Evolutionary conservation across 2,113 vertebrate genomes (phyloP), one percentile per base, ranked within the genome.

Genomic region (Rhabdornis inornatus): DNA sequence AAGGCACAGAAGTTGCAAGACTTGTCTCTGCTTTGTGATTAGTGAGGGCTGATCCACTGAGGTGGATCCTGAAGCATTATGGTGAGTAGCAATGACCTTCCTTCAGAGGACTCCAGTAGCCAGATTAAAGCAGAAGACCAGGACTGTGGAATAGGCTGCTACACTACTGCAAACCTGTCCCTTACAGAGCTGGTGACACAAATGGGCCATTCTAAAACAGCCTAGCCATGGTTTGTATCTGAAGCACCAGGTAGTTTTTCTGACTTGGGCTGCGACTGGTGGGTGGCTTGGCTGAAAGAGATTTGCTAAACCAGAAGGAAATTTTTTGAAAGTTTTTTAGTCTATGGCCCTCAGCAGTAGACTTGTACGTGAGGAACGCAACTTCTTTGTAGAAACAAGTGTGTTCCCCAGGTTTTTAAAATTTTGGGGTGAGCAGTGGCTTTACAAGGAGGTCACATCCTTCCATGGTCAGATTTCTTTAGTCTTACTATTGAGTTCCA

Each of bases 141-240:
- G 53, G 23, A 7, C 5, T 44, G 13, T 35, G 21, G 24, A 57
- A 37, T 64, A 50, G 47, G 13, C n/a, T 61, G 40, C 15, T n/a
- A 18, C 4, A 4, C 33, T 56, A 9, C 17, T 57, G 33, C 35
- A 66, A 49, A 35, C 2, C 1, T 44, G 1, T 13, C 4, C 31
- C 15, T 30, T 69, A 8, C 14, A 13, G 20, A 79, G 1, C 7
- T 68, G 47, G 20, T 33, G 16, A 27, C 22, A 52, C 24, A 65
- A 61, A 31, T 2, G 5, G 39, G 13, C 83, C 10, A 6, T 63
- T 39, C 10, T 53, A 4, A 70, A 30, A 49, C 40, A 74, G 19
- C 24, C 45, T 44, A 53, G 9, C 1, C 8, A 21, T 12, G 15
- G 20, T 69, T 89, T 64, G 15, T 13, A 19, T 20, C 45, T 57